phyloP scores from a whole-genome alignment of 2,797 vertebrate species.

The Geotria australis region DNA sequence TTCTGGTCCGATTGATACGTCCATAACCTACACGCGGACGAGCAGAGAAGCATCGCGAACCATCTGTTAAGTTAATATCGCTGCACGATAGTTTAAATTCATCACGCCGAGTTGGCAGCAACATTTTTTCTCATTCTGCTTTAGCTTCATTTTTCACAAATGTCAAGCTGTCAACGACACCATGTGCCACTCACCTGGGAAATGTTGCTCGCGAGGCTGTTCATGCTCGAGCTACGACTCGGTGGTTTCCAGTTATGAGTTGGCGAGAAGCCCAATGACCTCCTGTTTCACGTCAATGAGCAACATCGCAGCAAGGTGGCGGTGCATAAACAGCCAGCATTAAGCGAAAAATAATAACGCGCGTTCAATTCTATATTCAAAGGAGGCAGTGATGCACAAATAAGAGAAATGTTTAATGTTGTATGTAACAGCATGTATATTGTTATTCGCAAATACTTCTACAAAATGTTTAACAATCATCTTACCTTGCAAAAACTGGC shows the following conservation, averaged over 20 bases:
- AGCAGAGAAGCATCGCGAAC: too few relatives aligned
- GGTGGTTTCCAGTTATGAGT: conserved; percentile 56
- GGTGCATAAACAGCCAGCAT: too few relatives aligned
- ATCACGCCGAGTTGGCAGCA: too few relatives aligned
- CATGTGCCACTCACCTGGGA: conserved; percentile 29
- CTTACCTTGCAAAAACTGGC: conserved; percentile 73
- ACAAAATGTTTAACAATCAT: background rate
- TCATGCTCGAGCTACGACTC: conserved; percentile 77
- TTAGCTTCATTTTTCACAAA: too few relatives aligned
- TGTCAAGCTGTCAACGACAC: background rate
- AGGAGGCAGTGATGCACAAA: background rate
- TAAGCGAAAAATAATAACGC: too few relatives aligned
- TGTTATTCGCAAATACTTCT: background rate
- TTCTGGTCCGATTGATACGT: conserved; percentile 25
- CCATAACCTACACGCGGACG: background rate
- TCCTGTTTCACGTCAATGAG: conserved; percentile 14
- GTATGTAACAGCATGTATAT: background rate
- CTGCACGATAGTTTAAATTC: too few relatives aligned
- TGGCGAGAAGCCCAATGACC: conserved; percentile 36
- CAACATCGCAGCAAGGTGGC: too few relatives aligned
- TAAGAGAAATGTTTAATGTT: background rate
- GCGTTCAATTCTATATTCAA: too few relatives aligned
- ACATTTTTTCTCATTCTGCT: too few relatives aligned
- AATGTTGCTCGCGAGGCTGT: conserved; percentile 59
- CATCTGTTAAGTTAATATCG: too few relatives aligned